Evolutionary conservation across 2,888 invertebrate species (phyloP).

Genomic region (Ferdinandea cuprea): DNA sequence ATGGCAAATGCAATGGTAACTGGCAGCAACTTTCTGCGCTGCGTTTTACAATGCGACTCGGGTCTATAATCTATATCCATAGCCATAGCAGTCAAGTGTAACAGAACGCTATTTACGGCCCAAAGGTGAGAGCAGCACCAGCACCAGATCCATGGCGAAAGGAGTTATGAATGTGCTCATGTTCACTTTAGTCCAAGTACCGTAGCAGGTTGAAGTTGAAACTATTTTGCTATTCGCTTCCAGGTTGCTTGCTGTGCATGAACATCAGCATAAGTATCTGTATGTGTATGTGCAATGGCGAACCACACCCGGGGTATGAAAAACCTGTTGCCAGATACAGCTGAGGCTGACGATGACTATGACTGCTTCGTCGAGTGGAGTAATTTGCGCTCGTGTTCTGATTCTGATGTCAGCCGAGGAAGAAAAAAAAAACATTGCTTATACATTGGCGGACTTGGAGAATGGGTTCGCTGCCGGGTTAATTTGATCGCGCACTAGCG

Average conservation of each 20-base stretch:
- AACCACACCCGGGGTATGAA: slow-evolving; percentile 67
- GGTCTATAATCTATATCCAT: not conserved
- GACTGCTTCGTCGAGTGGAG: slow-evolving; percentile 45
- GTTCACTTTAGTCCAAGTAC: slow-evolving; percentile 64
- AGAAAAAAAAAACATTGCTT: not conserved
- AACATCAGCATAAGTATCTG: not conserved
- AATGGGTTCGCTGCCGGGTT: slow-evolving; percentile 73
- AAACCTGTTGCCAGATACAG: slow-evolving; percentile 56
- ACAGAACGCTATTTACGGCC: slow-evolving; percentile 64
- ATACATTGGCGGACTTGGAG: slow-evolving; percentile 31
- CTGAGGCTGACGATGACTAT: not conserved
- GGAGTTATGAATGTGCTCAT: slow-evolving; percentile 61
- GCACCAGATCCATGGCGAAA: slow-evolving; percentile 50
- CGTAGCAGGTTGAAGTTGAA: slow-evolving; percentile 75
- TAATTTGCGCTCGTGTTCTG: slow-evolving; percentile 72
- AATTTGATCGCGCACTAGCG: slow-evolving; percentile 73
- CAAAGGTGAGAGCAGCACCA: slow-evolving; percentile 65
- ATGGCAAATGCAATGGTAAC: no score
- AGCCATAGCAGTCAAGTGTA: slow-evolving; percentile 48
- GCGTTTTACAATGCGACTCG: slow-evolving; percentile 56
- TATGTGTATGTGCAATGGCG: slow-evolving; percentile 35
- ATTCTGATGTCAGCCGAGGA: slow-evolving; percentile 67
- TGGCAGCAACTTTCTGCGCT: slow-evolving; percentile 30
- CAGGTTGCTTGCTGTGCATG: slow-evolving; percentile 55
- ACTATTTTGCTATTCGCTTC: slow-evolving; percentile 66